phyloP scores from a whole-genome alignment of 2,888 invertebrate species.

The Poecilobothrus nobilitatus region DNA sequence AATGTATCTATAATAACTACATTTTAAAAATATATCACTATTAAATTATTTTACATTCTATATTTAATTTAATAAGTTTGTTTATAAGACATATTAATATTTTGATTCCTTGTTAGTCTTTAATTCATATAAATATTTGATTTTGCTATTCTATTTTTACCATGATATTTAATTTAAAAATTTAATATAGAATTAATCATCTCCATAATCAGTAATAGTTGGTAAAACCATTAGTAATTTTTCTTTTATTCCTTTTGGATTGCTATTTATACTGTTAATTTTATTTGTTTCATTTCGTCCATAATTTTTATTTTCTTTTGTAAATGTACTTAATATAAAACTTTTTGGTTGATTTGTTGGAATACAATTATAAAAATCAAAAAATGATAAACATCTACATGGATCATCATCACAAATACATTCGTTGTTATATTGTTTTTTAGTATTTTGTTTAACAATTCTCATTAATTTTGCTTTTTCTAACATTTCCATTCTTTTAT shows the following conservation, averaged over 20 bases:
- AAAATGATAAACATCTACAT: background rate
- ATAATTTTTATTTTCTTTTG: background rate
- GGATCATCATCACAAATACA: slow-evolving; percentile 1
- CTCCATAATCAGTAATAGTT: background rate
- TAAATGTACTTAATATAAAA: background rate
- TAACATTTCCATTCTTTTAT: background rate
- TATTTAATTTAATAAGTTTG: too few species aligned
- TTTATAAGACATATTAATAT: too few species aligned
- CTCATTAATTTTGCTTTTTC: background rate
- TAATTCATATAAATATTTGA: too few species aligned
- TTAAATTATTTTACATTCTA: too few species aligned
- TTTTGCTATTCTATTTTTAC: too few species aligned
- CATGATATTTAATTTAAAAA: background rate
- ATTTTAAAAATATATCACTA: too few species aligned
- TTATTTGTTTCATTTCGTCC: background rate
- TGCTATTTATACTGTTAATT: background rate
- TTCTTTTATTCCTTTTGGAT: background rate
- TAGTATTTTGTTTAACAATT: background rate
- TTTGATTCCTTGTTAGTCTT: too few species aligned
- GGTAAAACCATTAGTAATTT: background rate
- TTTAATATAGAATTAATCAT: background rate
- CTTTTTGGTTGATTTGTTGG: background rate
- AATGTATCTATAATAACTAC: too few species aligned
- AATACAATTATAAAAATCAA: background rate
- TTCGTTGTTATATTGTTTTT: background rate